Evolutionary conservation across 2,797 vertebrate species (phyloP).

Genomic region (Sylvilagus floridanus): DNA sequence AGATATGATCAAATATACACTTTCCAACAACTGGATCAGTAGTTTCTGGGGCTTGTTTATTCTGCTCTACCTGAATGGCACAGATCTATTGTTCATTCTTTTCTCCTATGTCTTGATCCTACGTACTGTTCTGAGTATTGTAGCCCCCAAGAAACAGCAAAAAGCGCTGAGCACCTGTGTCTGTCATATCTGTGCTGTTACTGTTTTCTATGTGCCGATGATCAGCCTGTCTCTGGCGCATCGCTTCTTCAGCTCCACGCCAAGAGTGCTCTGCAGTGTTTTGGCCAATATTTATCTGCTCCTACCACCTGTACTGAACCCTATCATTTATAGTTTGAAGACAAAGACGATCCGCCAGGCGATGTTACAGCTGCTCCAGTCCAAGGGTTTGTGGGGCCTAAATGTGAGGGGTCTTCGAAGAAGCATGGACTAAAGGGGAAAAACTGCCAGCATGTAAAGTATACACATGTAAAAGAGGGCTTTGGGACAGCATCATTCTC

Average conservation of each 20-base stretch:
- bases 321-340: slow-evolving; percentile 81
- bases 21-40: slow-evolving; percentile 62
- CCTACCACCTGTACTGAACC: slow-evolving; percentile 80
- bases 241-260: slow-evolving; percentile 62
- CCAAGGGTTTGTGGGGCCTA: not conserved
- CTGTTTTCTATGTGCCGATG: slow-evolving; percentile 78
- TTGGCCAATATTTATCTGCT: slow-evolving; percentile 79
- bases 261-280: slow-evolving; percentile 68
- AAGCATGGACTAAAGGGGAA: not conserved
- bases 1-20: slow-evolving; percentile 75
- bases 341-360: slow-evolving; percentile 69
- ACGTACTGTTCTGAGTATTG: slow-evolving; percentile 86
- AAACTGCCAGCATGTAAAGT: not conserved
- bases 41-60: slow-evolving; percentile 77
- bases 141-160: slow-evolving; percentile 82
- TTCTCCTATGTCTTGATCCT: slow-evolving; percentile 86
- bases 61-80: slow-evolving; percentile 72
- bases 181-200: slow-evolving; percentile 80
- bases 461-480: not conserved
- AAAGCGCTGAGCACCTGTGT: slow-evolving; percentile 78
- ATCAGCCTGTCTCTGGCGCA: slow-evolving; percentile 79
- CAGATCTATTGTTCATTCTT: slow-evolving; percentile 78
- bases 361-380: slow-evolving; percentile 50
- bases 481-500: not conserved
- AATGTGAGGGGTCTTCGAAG: not conserved